A percentile compares a stretch with the other conserved stretches of the same genome.
Evolutionary conservation across 1,140 invertebrate genomes (phyloP).

Genomic region (Ceratina calcarata): DNA sequence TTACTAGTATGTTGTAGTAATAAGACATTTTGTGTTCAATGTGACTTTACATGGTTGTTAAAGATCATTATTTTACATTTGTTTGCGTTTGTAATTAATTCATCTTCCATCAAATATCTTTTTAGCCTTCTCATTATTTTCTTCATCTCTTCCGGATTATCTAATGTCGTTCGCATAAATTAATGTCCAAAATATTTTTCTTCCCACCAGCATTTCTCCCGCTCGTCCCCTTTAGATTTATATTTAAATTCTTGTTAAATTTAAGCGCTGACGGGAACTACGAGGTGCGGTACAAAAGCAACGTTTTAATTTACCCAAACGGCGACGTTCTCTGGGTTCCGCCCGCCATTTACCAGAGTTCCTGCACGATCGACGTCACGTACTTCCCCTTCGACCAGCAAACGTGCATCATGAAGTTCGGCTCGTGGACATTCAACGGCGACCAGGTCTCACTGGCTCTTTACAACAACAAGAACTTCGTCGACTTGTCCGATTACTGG

Average conservation of each 20-base stretch:
- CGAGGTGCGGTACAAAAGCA: constrained; percentile 97
- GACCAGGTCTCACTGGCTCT: constrained; percentile 97
- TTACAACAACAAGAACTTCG: constrained; percentile 96
- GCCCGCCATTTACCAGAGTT: constrained; percentile 99
- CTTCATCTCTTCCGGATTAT: too few relatives aligned
- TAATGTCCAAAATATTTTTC: too few relatives aligned
- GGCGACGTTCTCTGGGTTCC: constrained; percentile 98
- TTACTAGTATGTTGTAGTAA: too few relatives aligned
- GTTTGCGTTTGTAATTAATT: too few relatives aligned
- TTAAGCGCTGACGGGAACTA: constrained; percentile 96
- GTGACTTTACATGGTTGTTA: too few relatives aligned
- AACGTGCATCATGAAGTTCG: constrained; percentile 99
- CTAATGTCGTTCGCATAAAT: too few relatives aligned
- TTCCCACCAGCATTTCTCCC: too few relatives aligned
- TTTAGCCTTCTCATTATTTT: too few relatives aligned
- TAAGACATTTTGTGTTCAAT: too few relatives aligned
- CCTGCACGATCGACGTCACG: constrained; percentile 99
- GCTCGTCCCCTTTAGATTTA: too few relatives aligned
- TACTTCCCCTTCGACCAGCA: constrained; percentile 99
- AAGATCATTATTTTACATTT: too few relatives aligned
- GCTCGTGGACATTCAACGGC: constrained; percentile 99
- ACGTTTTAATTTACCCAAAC: constrained; percentile 96
- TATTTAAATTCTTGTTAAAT: neutral
- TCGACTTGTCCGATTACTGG: constrained; percentile 98
- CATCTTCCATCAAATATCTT: too few relatives aligned